phyloP scores from a whole-genome alignment of 2,888 invertebrate species.

The Ctena decussata region DNA sequence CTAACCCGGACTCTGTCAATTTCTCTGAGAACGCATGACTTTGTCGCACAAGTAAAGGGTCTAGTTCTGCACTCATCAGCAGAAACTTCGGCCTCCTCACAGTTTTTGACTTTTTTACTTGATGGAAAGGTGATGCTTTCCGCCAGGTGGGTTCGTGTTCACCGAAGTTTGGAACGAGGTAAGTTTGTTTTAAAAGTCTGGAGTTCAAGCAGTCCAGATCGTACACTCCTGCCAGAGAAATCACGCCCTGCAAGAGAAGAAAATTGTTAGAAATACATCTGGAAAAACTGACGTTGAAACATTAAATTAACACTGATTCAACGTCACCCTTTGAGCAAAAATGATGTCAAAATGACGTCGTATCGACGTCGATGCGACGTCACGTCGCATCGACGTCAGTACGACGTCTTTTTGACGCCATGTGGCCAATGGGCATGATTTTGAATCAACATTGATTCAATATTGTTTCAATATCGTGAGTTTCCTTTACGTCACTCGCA shows the following conservation, averaged over 20 bases:
- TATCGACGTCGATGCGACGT: too few species aligned
- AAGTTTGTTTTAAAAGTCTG: slow-evolving; percentile 48
- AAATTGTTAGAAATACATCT: background rate
- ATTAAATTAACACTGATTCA: too few species aligned
- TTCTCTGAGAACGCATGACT: slow-evolving; percentile 55
- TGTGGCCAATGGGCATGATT: too few species aligned
- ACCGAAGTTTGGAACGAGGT: slow-evolving; percentile 74
- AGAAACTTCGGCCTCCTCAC: slow-evolving; percentile 61
- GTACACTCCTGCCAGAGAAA: slow-evolving; percentile 73
- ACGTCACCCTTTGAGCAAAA: too few species aligned
- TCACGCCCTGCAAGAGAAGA: slow-evolving; percentile 67
- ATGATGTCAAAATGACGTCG: too few species aligned
- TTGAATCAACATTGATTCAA: too few species aligned
- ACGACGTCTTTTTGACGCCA: too few species aligned
- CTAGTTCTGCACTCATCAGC: slow-evolving; percentile 68
- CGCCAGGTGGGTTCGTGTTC: slow-evolving; percentile 50
- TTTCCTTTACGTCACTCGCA: too few species aligned
- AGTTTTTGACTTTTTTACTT: slow-evolving; percentile 29
- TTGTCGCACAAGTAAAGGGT: slow-evolving; percentile 67
- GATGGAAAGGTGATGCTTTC: slow-evolving; percentile 57
- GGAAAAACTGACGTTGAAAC: too few species aligned
- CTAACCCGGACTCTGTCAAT: slow-evolving; percentile 42
- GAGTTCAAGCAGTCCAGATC: slow-evolving; percentile 62
- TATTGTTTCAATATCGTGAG: too few species aligned
- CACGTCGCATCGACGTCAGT: too few species aligned